phyloP scores from a whole-genome alignment of 2,888 invertebrate species.

The Noctua janthe region DNA sequence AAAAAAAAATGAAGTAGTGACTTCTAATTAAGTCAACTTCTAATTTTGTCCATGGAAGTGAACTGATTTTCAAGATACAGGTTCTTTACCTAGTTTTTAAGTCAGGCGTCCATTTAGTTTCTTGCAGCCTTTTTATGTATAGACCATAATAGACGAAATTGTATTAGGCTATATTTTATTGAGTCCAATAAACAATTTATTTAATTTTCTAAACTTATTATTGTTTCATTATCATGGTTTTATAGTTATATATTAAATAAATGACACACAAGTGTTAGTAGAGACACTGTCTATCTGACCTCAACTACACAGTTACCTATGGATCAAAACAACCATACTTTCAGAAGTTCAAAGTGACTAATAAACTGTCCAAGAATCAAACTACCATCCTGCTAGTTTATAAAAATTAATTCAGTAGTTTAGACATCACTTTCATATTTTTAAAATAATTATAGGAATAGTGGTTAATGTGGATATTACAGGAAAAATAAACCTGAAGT shows the following conservation, averaged over 20 bases:
- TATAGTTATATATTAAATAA: no score
- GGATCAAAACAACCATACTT: not conserved
- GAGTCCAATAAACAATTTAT: no score
- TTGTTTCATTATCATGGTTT: not conserved
- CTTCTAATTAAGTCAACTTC: no score
- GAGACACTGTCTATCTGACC: not conserved
- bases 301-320: not conserved
- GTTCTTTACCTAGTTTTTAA: no score
- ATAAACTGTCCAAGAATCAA: not conserved
- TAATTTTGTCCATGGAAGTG: no score
- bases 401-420: not conserved
- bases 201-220: not conserved
- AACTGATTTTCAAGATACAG: no score
- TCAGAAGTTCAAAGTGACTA: not conserved
- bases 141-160: no score
- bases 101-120: no score
- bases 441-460: not conserved
- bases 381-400: not conserved
- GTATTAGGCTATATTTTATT: no score
- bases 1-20: no score
- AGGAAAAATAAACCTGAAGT: not conserved
- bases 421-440: not conserved
- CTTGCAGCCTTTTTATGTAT: no score
- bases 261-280: not conserved
- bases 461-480: not conserved